Conservation (phyloP, 2,113 vertebrate species). For the Indicator indicator region DNA sequence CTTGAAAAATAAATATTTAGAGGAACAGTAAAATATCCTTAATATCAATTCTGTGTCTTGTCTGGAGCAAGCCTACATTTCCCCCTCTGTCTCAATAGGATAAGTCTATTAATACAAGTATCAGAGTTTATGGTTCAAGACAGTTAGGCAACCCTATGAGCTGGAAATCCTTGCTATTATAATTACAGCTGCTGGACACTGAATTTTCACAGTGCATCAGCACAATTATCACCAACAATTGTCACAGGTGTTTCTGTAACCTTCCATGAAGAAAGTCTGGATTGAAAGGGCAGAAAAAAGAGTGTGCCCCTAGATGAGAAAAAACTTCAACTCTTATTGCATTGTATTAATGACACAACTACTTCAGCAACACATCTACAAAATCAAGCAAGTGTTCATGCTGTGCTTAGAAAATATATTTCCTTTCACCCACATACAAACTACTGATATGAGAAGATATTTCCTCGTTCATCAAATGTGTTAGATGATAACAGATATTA, state of each 20-base stretch:
- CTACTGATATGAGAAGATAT: neutral
- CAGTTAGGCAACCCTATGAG: neutral
- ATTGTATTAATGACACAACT: neutral
- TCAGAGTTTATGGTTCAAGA: neutral
- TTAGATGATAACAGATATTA: neutral
- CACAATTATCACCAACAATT: neutral
- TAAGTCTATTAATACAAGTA: neutral
- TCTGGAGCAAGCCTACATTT: neutral
- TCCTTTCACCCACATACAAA: neutral
- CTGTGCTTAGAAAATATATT: neutral
- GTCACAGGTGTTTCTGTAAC: neutral
- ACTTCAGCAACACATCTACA: neutral
- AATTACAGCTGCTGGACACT: neutral
- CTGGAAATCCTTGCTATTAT: neutral
- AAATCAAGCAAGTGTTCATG: neutral
- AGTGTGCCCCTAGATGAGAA: neutral
- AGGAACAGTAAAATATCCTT: neutral
- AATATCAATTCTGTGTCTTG: neutral
- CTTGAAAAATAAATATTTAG: neutral
- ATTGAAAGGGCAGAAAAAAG: neutral
- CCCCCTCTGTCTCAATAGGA: neutral
- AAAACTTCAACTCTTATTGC: rapidly evolving
- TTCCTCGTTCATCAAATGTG: neutral
- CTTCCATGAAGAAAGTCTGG: neutral
- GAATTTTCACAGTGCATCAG: constrained; percentile 3